Conservation (phyloP, 1,140 invertebrate species). For the Drosophila ananassae region DNA sequence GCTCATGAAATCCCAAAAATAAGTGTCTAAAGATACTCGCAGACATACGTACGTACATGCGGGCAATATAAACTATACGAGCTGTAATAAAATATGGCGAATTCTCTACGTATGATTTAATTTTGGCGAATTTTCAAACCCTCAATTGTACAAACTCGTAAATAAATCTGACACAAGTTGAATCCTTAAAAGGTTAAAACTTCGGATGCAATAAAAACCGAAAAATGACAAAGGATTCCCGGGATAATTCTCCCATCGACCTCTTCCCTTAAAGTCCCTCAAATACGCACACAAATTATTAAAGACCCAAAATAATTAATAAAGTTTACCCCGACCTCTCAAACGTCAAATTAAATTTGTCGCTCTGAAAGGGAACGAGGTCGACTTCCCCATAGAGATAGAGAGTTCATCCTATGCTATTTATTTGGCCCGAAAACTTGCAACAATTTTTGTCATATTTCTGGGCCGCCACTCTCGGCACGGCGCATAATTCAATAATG, state of each 20-base stretch:
- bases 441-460: slow-evolving; percentile 71
- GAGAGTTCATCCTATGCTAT: slow-evolving; percentile 34
- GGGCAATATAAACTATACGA: slow-evolving; percentile 48
- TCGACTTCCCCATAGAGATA: background rate
- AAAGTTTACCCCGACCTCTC: slow-evolving; percentile 30
- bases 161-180: slow-evolving; percentile 9
- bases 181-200: background rate
- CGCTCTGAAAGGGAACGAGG: slow-evolving; percentile 8
- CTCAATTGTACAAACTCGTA: slow-evolving; percentile 1
- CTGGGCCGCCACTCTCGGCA: slow-evolving; percentile 51
- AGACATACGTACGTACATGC: slow-evolving; percentile 10
- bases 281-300: slow-evolving; percentile 3
- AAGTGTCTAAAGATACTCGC: background rate
- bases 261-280: background rate
- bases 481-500: slow-evolving; percentile 75
- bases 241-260: background rate
- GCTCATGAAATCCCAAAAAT: slow-evolving; percentile 34
- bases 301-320: slow-evolving; percentile 37
- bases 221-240: background rate
- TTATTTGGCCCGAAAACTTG: slow-evolving; percentile 51
- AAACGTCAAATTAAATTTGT: slow-evolving; percentile 43
- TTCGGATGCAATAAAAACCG: background rate
- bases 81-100: slow-evolving; percentile 46
- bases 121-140: slow-evolving; percentile 22
- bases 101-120: slow-evolving; percentile 28